These are phyloP conservation scores for Spheniscus mendiculus DNA, from an alignment of 2,113 vertebrate species.

Conservation along the genomic window DNA sequence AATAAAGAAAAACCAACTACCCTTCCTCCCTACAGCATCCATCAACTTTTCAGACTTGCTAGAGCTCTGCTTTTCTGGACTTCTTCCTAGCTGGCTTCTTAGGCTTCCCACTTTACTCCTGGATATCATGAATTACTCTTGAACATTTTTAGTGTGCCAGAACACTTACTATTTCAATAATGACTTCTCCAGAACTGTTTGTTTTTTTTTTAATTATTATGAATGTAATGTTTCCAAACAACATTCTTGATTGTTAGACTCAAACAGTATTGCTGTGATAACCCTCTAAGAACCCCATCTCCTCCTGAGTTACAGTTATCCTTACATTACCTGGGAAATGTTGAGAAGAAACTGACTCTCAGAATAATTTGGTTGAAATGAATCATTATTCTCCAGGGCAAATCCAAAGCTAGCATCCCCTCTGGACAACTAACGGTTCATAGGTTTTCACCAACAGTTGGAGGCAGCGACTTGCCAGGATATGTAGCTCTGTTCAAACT, in stretches of 20 bases:
- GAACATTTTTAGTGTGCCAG: background rate
- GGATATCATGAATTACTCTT: slow-evolving; percentile 54
- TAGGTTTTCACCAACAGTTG: slow-evolving; percentile 50
- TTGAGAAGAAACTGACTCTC: slow-evolving; percentile 29
- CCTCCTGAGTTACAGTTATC: slow-evolving; percentile 59
- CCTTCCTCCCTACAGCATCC: background rate
- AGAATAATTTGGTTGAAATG: slow-evolving; percentile 17
- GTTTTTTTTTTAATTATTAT: slow-evolving; percentile 34
- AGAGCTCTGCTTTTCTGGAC: slow-evolving; percentile 26
- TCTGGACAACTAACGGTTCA: slow-evolving; percentile 29
- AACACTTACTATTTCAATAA: slow-evolving; percentile 63
- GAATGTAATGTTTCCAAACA: slow-evolving; percentile 61
- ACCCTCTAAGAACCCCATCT: slow-evolving; percentile 49
- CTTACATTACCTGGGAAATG: slow-evolving; percentile 11
- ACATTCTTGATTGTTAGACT: slow-evolving; percentile 45
- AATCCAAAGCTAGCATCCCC: slow-evolving; percentile 22
- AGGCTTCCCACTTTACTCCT: slow-evolving; percentile 45
- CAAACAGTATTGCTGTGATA: slow-evolving; percentile 45
- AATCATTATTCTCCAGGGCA: background rate
- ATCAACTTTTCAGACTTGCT: background rate
- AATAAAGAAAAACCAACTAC: background rate
- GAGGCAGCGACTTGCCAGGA: slow-evolving; percentile 40
- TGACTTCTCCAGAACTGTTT: slow-evolving; percentile 59
- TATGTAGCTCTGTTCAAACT: background rate
- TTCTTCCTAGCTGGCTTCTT: slow-evolving; percentile 28